These are phyloP conservation scores for Anagrus nilaparvatae DNA, from an alignment of 1,140 invertebrate genomes.

Conservation along the genomic window DNA sequence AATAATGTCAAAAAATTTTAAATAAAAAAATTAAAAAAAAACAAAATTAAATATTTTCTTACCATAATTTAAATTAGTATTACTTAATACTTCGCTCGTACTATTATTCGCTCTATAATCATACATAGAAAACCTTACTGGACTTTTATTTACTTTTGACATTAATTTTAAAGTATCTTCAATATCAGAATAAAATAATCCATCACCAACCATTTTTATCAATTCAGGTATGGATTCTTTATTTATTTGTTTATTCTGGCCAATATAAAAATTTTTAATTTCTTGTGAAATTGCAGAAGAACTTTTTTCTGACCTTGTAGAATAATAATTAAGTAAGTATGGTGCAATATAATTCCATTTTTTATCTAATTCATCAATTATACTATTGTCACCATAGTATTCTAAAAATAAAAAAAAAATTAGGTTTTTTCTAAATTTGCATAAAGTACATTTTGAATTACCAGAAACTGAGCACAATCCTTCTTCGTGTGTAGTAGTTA, in stretches of 20 bases:
- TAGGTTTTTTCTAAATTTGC: slow-evolving; percentile 15
- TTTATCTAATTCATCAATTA: slow-evolving; percentile 40
- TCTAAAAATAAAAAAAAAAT: slow-evolving; percentile 25
- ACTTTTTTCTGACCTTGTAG: slow-evolving; percentile 39
- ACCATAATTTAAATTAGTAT: slow-evolving; percentile 41
- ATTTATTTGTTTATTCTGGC: slow-evolving; percentile 32
- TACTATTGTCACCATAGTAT: slow-evolving; percentile 32
- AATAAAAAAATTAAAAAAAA: not conserved
- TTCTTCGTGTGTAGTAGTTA: slow-evolving; percentile 40
- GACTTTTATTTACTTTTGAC: slow-evolving; percentile 37
- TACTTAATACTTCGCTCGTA: slow-evolving; percentile 34
- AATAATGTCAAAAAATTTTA: not conserved
- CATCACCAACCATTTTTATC: slow-evolving; percentile 44
- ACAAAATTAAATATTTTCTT: too few relatives aligned
- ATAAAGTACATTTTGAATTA: slow-evolving; percentile 18
- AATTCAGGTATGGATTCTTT: slow-evolving; percentile 14
- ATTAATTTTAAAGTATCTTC: slow-evolving; percentile 43
- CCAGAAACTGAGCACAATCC: slow-evolving; percentile 44
- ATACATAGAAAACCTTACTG: slow-evolving; percentile 48
- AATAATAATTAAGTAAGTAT: slow-evolving; percentile 47
- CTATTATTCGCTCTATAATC: slow-evolving; percentile 41
- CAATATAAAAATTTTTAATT: slow-evolving; percentile 45
- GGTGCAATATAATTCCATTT: slow-evolving; percentile 44
- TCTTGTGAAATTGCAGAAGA: slow-evolving; percentile 33
- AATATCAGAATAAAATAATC: slow-evolving; percentile 43